phyloP scores from a whole-genome alignment of 2,888 invertebrate species.

The Chloroclysta siterata region DNA sequence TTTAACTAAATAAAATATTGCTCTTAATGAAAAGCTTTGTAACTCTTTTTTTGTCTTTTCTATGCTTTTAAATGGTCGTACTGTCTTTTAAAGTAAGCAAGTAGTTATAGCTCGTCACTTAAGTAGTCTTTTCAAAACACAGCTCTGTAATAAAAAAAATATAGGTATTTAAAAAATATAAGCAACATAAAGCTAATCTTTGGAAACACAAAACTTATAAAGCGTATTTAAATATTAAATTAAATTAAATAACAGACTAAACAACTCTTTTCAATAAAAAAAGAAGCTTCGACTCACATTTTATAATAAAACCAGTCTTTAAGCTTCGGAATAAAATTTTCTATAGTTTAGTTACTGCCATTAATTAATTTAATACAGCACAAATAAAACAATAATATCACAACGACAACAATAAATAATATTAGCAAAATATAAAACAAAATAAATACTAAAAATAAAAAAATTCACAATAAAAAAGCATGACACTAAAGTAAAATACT shows the following conservation, averaged over 20 bases:
- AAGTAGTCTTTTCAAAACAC: constrained; percentile 33
- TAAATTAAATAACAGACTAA: constrained; percentile 8
- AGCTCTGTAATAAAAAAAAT: constrained; percentile 31
- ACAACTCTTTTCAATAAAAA: background rate
- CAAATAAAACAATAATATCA: constrained; percentile 10
- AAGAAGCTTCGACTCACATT: no score
- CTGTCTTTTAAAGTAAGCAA: constrained; percentile 32
- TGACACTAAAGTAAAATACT: no score
- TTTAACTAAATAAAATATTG: constrained; percentile 27
- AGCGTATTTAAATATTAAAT: constrained; percentile 4
- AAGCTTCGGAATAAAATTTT: background rate
- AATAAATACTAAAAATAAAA: background rate
- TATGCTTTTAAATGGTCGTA: constrained; percentile 28
- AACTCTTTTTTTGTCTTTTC: constrained; percentile 28
- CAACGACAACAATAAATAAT: constrained; percentile 14
- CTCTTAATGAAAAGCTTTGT: constrained; percentile 14
- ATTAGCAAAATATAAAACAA: constrained; percentile 1
- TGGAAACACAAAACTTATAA: constrained; percentile 4
- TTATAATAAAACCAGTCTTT: background rate
- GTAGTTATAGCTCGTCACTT: constrained; percentile 39
- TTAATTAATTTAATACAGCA: constrained; percentile 9
- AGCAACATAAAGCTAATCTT: constrained; percentile 29
- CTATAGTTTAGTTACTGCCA: background rate
- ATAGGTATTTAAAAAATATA: constrained; percentile 21
- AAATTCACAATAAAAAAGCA: constrained; percentile 17